Conservation (phyloP, 2,888 invertebrate species). For the Globia sparganii region DNA sequence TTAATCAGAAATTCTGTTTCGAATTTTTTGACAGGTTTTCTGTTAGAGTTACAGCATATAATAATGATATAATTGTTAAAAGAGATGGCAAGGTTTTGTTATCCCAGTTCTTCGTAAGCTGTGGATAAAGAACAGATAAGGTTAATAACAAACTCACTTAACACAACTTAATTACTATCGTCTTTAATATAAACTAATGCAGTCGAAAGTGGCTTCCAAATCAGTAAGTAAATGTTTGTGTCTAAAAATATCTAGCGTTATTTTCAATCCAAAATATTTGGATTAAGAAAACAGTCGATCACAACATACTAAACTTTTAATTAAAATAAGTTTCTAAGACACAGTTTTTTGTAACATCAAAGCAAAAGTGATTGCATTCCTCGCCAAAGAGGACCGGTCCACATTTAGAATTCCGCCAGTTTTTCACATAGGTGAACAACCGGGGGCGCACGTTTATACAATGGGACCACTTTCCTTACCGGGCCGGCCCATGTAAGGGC, state of each 20-base stretch:
- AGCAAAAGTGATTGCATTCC: slow-evolving; percentile 70
- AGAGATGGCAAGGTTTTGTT: neutral
- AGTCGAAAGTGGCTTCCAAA: slow-evolving; percentile 8
- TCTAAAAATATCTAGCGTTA: slow-evolving; percentile 15
- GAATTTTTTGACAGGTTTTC: neutral
- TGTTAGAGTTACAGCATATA: neutral
- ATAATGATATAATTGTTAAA: neutral
- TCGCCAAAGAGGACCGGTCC: slow-evolving; percentile 63
- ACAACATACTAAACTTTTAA: neutral
- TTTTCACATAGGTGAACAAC: slow-evolving; percentile 85
- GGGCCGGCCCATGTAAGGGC: slow-evolving; percentile 77
- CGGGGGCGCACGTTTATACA: slow-evolving; percentile 76
- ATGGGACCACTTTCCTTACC: slow-evolving; percentile 87
- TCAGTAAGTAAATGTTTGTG: slow-evolving; percentile 19
- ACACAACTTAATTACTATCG: slow-evolving; percentile 20
- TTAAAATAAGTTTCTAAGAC: slow-evolving; percentile 12
- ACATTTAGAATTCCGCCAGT: slow-evolving; percentile 76
- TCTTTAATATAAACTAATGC: slow-evolving; percentile 26
- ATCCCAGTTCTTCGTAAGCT: neutral
- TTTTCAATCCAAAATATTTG: slow-evolving; percentile 31
- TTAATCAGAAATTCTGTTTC: neutral
- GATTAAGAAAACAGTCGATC: slow-evolving; percentile 21
- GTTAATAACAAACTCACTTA: slow-evolving; percentile 9
- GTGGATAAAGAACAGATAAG: slow-evolving; percentile 12
- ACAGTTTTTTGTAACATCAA: slow-evolving; percentile 29